phyloP scores from a whole-genome alignment of 2,888 invertebrate species.

The Caenorhabditis angaria region DNA sequence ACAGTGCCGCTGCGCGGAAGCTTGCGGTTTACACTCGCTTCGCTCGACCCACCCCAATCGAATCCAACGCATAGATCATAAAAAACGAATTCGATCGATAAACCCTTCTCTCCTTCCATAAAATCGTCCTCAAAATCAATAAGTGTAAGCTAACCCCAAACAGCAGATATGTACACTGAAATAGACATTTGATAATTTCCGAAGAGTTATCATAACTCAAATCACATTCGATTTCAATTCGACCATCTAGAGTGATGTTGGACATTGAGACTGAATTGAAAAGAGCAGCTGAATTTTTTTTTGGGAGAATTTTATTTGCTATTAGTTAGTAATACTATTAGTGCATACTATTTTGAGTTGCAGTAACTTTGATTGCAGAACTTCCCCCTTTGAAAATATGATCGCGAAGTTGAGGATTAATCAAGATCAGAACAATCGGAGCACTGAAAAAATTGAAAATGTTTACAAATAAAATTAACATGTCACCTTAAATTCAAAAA shows the following conservation, averaged over 20 bases:
- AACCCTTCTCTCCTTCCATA: not conserved
- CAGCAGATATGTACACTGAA: not conserved
- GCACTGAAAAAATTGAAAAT: too few species aligned
- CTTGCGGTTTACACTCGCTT: too few species aligned
- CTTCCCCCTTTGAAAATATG: too few species aligned
- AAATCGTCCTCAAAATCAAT: not conserved
- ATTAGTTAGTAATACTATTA: too few species aligned
- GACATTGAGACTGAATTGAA: too few species aligned
- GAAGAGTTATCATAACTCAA: not conserved
- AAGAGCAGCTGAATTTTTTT: too few species aligned
- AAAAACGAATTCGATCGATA: not conserved
- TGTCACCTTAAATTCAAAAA: not conserved
- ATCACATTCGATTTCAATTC: not conserved
- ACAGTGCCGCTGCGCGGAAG: too few species aligned
- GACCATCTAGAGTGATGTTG: too few species aligned
- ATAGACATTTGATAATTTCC: not conserved
- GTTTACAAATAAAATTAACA: too few species aligned
- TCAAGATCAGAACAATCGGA: constrained; percentile 15
- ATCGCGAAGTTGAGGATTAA: constrained; percentile 10
- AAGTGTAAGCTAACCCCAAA: not conserved
- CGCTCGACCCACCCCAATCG: constrained; percentile 1
- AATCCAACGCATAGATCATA: not conserved
- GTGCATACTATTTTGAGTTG: too few species aligned
- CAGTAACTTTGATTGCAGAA: too few species aligned
- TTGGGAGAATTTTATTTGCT: too few species aligned